A percentile compares a stretch with the other conserved stretches of the same genome.
phyloP scores from a whole-genome alignment of 2,888 invertebrate species.

The Dione juno region DNA sequence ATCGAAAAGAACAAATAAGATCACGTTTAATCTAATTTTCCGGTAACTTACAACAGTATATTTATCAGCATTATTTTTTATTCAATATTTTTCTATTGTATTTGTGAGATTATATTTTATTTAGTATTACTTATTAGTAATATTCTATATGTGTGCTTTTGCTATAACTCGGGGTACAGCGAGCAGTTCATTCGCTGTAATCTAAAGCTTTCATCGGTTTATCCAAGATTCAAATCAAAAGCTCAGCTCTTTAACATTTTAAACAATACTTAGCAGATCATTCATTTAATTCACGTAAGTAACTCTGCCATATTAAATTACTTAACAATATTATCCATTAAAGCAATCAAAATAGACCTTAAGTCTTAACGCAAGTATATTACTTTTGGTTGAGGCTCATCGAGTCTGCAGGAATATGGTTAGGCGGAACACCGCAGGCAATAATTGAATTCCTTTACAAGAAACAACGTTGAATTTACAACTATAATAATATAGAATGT shows the following conservation, averaged over 20 bases:
- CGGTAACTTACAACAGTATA: neutral
- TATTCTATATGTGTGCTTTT: too few relatives aligned
- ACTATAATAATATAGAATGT: neutral
- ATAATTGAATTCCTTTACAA: conserved; percentile 34
- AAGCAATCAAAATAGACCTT: neutral
- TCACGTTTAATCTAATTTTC: conserved; percentile 12
- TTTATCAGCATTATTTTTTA: neutral
- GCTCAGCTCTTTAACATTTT: too few relatives aligned
- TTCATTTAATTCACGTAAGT: neutral
- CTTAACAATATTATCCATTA: neutral
- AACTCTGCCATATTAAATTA: neutral
- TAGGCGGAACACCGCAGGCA: conserved; percentile 23
- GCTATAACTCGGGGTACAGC: too few relatives aligned
- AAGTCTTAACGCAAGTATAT: conserved; percentile 1
- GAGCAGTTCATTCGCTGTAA: too few relatives aligned
- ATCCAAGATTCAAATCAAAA: too few relatives aligned
- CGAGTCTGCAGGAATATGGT: conserved; percentile 17
- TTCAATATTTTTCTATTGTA: neutral
- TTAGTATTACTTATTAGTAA: too few relatives aligned
- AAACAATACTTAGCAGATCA: too few relatives aligned
- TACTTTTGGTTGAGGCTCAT: conserved; percentile 26
- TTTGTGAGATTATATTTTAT: neutral
- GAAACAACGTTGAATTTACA: conserved; percentile 7
- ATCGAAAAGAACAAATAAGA: conserved; percentile 17
- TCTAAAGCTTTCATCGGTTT: too few relatives aligned